Evolutionary conservation across 2,113 vertebrate genomes (phyloP).

Genomic region (Caretta caretta): DNA sequence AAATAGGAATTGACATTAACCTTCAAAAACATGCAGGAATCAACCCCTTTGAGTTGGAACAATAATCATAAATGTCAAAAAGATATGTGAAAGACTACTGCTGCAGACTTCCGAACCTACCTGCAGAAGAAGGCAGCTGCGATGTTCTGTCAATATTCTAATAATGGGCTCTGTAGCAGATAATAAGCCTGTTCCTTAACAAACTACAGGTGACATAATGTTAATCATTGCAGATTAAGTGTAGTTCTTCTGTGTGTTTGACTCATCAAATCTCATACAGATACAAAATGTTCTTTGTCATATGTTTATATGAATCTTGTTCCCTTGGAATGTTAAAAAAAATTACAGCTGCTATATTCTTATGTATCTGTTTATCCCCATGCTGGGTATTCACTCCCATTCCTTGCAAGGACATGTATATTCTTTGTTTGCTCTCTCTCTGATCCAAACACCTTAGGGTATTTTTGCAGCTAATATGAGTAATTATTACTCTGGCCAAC

Average conservation of each 20-base stretch:
- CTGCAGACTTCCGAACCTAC: neutral
- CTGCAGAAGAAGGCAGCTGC: neutral
- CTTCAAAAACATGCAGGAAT: too few species aligned
- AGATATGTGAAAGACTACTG: neutral
- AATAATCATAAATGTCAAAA: neutral
- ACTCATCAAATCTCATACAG: neutral
- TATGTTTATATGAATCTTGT: neutral
- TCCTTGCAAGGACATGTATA: neutral
- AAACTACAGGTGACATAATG: neutral
- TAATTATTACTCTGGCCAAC: fast-evolving
- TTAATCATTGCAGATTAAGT: fast-evolving
- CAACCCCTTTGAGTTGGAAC: neutral
- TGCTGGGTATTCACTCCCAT: neutral
- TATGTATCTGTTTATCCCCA: neutral
- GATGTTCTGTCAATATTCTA: neutral
- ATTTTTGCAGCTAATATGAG: neutral
- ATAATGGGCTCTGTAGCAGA: neutral
- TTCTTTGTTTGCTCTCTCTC: neutral
- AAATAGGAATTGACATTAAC: neutral
- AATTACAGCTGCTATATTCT: neutral
- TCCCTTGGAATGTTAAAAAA: neutral
- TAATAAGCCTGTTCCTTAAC: neutral
- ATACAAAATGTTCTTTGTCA: neutral
- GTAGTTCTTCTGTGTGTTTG: neutral
- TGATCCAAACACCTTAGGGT: neutral